Evolutionary conservation across 1,140 invertebrate species (phyloP).

Genomic region (Bombus waltoni): DNA sequence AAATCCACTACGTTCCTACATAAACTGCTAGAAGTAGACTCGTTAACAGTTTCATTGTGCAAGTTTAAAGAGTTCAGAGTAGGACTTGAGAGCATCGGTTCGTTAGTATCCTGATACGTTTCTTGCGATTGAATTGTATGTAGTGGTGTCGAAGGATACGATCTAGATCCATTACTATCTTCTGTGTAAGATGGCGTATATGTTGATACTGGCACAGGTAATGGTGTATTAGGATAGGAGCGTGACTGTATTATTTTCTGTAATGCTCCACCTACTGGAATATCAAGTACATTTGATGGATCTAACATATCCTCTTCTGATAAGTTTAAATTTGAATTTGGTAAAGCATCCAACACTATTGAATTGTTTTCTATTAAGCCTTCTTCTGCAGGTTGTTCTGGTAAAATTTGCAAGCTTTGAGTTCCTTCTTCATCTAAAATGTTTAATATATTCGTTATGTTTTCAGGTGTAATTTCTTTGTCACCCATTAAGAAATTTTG

Average conservation of each 20-base stretch:
- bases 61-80: constrained; percentile 79
- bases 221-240: constrained; percentile 81
- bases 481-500: constrained; percentile 77
- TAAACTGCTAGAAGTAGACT: constrained; percentile 54
- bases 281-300: constrained; percentile 65
- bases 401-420: constrained; percentile 70
- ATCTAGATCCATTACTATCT: constrained; percentile 78
- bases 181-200: constrained; percentile 70
- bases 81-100: constrained; percentile 80
- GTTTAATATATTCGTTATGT: constrained; percentile 79
- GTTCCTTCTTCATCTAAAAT: constrained; percentile 76
- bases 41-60: constrained; percentile 59
- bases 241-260: constrained; percentile 77
- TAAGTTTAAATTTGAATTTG: constrained; percentile 69
- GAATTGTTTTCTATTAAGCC: constrained; percentile 64
- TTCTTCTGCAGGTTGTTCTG: constrained; percentile 68
- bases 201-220: constrained; percentile 71
- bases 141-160: constrained; percentile 80
- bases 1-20: constrained; percentile 78
- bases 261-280: constrained; percentile 52
- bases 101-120: constrained; percentile 75
- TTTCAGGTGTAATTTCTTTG: constrained; percentile 79
- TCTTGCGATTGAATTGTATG: constrained; percentile 73
- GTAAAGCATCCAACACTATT: constrained; percentile 68
- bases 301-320: constrained; percentile 66